Evolutionary conservation across 1,140 invertebrate genomes (phyloP), one percentile per base, ranked within the genome.

Genomic region (Bemisia tabaci): DNA sequence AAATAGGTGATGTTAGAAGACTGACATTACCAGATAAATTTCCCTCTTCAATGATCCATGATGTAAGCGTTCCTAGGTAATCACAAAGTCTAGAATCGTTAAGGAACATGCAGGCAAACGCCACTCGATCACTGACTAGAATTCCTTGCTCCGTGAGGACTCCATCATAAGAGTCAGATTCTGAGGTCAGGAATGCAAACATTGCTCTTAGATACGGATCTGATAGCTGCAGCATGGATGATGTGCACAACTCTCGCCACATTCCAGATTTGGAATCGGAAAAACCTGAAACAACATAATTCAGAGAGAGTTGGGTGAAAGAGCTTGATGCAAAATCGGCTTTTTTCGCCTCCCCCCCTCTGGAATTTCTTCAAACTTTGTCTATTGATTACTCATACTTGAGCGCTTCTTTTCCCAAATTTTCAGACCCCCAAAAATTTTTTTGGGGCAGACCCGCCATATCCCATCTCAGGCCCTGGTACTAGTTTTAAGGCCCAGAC

Each of bases 91-190:
- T 87, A 21, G 77, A 78, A 78, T 97, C 94, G 9, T 89, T 84
- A 26, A 97, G 80, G 79, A 89, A 97, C 70, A 88, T 88, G 72
- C 92, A 89, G 26, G 94, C 94, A 82, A 97, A 97, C n/a, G 92
- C 94, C 59, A 97, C 85, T 72, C 92, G 81, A 79, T 98, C 95
- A 71, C 89, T 85, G 2, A 97, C 84, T 22, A 85, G 83, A 74
- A 95, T 85, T n/a, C 84, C 87, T 59, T 80, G 83, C 77, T 95
- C 91, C 72, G 87, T 85, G 79, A 94, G 78, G 73, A 95, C 87
- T 70, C 83, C 84, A 65, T 91, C 87, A 72, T 89, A 93, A 70
- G 84, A 86, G 68, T 88, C 86, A 72, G 84, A 84, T 27, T 92
- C 86, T 60, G 88, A 85, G 0, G 92, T 92, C 12, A 97, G 82